Evolutionary conservation across 2,113 vertebrate genomes (phyloP).

Genomic region (Podarcis cretensis): DNA sequence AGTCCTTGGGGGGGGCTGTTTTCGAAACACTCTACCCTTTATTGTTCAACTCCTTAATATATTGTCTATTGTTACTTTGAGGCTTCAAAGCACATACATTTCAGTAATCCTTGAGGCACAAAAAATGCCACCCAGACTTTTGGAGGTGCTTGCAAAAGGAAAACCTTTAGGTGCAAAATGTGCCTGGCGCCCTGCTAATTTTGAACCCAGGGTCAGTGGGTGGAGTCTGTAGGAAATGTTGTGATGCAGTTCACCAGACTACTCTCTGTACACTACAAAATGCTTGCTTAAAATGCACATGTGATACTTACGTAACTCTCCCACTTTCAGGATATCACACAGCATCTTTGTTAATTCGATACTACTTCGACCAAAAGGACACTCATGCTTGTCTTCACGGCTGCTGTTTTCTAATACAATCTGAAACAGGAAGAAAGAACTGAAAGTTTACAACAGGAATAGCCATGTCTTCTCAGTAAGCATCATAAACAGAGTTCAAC

Average conservation of each 20-base stretch:
- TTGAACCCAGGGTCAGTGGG: too few species aligned
- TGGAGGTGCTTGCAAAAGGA: background rate
- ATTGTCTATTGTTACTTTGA: too few species aligned
- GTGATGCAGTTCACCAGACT: background rate
- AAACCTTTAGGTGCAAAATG: too few species aligned
- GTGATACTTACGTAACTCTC: constrained; percentile 93
- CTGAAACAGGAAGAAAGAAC: constrained; percentile 71
- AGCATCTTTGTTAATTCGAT: constrained; percentile 99
- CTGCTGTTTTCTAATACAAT: constrained; percentile 99
- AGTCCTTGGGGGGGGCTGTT: background rate
- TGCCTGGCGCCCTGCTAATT: too few species aligned
- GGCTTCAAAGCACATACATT: too few species aligned
- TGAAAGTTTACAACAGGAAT: background rate
- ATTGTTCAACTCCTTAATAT: too few species aligned
- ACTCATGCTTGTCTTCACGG: constrained; percentile 98
- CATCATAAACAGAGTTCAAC: background rate
- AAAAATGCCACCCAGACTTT: background rate
- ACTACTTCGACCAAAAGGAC: constrained; percentile 97
- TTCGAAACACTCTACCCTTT: too few species aligned
- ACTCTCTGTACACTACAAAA: background rate
- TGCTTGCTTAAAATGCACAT: background rate
- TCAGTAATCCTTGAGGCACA: too few species aligned
- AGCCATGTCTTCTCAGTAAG: background rate
- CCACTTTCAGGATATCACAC: constrained; percentile 97
- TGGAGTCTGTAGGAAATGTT: background rate